Evolutionary conservation across 2,797 vertebrate species (phyloP), one percentile per base, ranked within the genome.

Genomic region (Liasis olivaceus): DNA sequence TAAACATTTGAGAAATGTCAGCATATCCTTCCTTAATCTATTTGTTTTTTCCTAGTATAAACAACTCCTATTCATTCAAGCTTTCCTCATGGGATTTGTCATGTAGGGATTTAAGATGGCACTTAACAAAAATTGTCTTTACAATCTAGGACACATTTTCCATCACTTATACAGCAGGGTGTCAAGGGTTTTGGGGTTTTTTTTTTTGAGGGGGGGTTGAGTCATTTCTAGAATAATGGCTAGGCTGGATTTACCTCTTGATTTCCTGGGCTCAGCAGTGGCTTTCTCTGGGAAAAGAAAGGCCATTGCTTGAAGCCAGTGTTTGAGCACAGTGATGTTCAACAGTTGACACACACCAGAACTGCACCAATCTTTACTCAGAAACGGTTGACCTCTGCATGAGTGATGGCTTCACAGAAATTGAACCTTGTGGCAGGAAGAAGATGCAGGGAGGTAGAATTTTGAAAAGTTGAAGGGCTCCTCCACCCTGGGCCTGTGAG

Each of bases 1-100:
- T 81, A 36, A 81, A 56, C 89, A 63, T 90, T 31, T 81, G 66
- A 90, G 66, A 59, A 77, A 84, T 63, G 89, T 62, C 72, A 63
- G 42, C 77, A 64, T 85, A 81, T 56, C 56, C 56, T 60, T 89
- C 64, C 28, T 56, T 60, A 42, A 90, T 81, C 89, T 62, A 47
- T 81, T 47, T 47, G 72, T 47, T 81, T 81, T 81, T 42, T 81
- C 31, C 87, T 63, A 62, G 59, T 63, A 42, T 88, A 51, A 54
- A 90, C 3, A 54, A 54, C 62, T 31, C 47, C 81, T 64, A 22
- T 85, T 56, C 28, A 3, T 58, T 31, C 13, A 7, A 36, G 36
- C 56, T 62, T 47, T 84, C 58, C 89, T 47, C 12, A 4, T 62
- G 12, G 60, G 90, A 64, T 85, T 24, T 84, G 26, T n/a, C 42